phyloP scores from a whole-genome alignment of 2,888 invertebrate genomes.

The Steromphala cineraria region DNA sequence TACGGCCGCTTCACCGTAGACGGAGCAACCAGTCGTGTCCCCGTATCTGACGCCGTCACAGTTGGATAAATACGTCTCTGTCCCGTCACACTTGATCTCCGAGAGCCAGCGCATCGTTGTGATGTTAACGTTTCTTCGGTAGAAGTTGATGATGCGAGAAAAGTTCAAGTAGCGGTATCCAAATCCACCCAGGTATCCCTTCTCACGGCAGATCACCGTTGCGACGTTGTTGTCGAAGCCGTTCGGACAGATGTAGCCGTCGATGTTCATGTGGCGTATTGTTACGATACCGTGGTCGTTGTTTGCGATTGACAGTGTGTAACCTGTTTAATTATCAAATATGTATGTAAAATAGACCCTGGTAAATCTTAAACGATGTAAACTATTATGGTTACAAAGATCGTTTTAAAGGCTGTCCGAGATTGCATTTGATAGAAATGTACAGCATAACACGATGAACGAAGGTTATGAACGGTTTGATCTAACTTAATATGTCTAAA shows the following conservation, averaged over 20 bases:
- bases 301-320: background rate
- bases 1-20: slow-evolving; percentile 50
- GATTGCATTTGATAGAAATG: no score
- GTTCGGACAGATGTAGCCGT: slow-evolving; percentile 57
- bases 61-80: slow-evolving; percentile 23
- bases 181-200: slow-evolving; percentile 54
- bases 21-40: slow-evolving; percentile 48
- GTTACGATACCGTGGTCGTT: slow-evolving; percentile 43
- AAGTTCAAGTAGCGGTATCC: slow-evolving; percentile 26
- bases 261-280: slow-evolving; percentile 50
- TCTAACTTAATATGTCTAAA: no score
- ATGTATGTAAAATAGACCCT: no score
- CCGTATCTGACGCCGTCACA: slow-evolving; percentile 59
- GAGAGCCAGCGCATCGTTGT: slow-evolving; percentile 18
- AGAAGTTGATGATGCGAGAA: slow-evolving; percentile 22
- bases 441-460: no score
- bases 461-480: no score
- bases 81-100: slow-evolving; percentile 23
- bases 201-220: slow-evolving; percentile 56
- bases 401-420: no score
- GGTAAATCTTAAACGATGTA: no score
- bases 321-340: background rate
- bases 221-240: slow-evolving; percentile 60
- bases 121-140: background rate
- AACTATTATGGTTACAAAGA: no score